A percentile compares a stretch with the other conserved stretches of the same genome.
Conservation (phyloP, 2,113 vertebrate species). For the Rhinoptilus africanus region DNA sequence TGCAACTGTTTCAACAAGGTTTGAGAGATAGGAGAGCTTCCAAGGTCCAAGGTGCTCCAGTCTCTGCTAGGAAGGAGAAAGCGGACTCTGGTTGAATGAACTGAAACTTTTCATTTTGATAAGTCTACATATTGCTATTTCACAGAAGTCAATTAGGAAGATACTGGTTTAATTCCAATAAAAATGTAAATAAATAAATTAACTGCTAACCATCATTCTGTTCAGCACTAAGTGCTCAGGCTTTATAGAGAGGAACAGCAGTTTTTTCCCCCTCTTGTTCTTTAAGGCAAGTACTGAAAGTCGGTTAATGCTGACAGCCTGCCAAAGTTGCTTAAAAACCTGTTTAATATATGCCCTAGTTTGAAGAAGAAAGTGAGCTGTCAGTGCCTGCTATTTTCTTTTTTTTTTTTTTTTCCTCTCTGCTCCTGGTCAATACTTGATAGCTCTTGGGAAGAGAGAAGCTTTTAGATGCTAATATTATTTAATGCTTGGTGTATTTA, state of each 20-base stretch:
- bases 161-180: not conserved
- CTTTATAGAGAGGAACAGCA: not conserved
- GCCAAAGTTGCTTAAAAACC: conserved; percentile 23
- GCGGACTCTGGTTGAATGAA: not conserved
- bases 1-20: not conserved
- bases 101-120: not conserved
- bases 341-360: conserved; percentile 18
- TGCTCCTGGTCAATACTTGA: not conserved
- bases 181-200: not conserved
- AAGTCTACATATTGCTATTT: not conserved
- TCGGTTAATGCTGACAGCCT: conserved; percentile 15
- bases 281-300: not conserved
- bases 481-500: conserved; percentile 46
- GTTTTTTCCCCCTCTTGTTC: not conserved
- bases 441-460: not conserved
- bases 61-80: not conserved
- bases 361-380: conserved; percentile 22
- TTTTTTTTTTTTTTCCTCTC: not conserved
- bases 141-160: not conserved
- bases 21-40: not conserved
- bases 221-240: not conserved
- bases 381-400: not conserved
- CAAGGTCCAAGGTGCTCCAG: fast-evolving
- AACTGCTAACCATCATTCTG: not conserved
- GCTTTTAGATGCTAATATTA: conserved; percentile 10